Conservation (phyloP, 1,140 invertebrate species). For the Tetragnatha versicolor region DNA sequence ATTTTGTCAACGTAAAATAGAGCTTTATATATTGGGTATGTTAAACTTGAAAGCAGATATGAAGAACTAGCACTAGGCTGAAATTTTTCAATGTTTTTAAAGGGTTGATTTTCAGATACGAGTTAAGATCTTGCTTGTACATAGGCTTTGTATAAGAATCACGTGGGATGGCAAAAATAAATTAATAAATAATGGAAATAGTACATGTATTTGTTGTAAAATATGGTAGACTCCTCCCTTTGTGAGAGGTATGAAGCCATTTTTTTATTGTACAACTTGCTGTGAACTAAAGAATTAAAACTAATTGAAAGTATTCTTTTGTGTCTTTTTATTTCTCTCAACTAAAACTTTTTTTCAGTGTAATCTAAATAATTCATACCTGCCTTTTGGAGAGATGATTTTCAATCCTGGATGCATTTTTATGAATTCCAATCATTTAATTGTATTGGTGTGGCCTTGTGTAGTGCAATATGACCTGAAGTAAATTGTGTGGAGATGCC, state of each 20-base stretch:
- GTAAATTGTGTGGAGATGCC: too few relatives aligned
- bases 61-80: constrained; percentile 13
- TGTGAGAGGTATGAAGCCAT: constrained; percentile 38
- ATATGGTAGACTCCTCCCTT: constrained; percentile 34
- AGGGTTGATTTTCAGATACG: constrained; percentile 27
- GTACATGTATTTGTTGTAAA: constrained; percentile 49
- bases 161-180: constrained; percentile 56
- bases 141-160: constrained; percentile 56
- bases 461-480: too few relatives aligned
- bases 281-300: constrained; percentile 51
- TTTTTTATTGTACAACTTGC: constrained; percentile 55
- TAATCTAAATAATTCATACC: too few relatives aligned
- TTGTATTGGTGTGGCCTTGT: too few relatives aligned
- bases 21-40: constrained; percentile 38
- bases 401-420: too few relatives aligned
- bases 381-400: too few relatives aligned
- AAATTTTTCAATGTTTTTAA: constrained; percentile 26
- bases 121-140: constrained; percentile 54
- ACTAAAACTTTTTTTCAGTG: too few relatives aligned
- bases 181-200: constrained; percentile 45
- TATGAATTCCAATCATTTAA: too few relatives aligned
- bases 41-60: constrained; percentile 35
- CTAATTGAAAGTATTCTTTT: constrained; percentile 15
- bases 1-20: too few relatives aligned
- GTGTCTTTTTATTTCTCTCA: neutral